phyloP scores from a whole-genome alignment of 2,888 invertebrate genomes.

The Aspidiotus destructor region DNA sequence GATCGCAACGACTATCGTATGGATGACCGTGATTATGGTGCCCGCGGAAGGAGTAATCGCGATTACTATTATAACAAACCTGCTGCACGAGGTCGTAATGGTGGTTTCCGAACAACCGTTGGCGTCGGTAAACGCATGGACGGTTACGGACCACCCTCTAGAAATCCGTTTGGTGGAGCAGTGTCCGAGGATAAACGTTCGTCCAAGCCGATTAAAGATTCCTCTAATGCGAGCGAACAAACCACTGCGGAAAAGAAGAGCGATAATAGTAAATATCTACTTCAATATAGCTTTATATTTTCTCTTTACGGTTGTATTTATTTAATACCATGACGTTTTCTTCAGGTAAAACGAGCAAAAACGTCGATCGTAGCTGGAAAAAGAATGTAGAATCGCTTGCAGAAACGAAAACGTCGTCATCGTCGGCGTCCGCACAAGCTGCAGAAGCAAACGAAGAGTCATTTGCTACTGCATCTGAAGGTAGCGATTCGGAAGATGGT shows the following conservation, averaged over 20 bases:
- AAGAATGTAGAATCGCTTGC: conserved; percentile 6
- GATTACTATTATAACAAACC: conserved; percentile 21
- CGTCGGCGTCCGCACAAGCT: conserved; percentile 17
- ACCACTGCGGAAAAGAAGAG: conserved; percentile 10
- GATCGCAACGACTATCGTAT: conserved; percentile 27
- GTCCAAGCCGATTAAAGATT: conserved; percentile 2
- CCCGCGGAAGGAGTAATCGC: conserved; percentile 18
- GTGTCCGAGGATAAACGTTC: conserved; percentile 15
- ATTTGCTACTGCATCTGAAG: conserved; percentile 24
- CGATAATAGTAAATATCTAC: neutral
- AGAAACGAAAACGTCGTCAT: conserved; percentile 22
- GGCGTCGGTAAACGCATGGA: conserved; percentile 21
- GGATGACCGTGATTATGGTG: conserved; percentile 21
- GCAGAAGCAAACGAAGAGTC: conserved; percentile 27
- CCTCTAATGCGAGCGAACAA: neutral
- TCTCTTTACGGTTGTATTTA: neutral
- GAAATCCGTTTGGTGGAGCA: conserved; percentile 4
- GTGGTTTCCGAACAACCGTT: conserved; percentile 5
- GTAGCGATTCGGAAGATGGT: conserved; percentile 21
- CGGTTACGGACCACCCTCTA: conserved; percentile 20
- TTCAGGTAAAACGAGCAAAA: conserved; percentile 1
- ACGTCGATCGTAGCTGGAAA: conserved; percentile 1
- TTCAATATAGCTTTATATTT: too few relatives aligned
- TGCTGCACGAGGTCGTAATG: conserved; percentile 17
- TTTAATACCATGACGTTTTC: too few relatives aligned